Base-by-base conservation (phyloP, 2,797 vertebrate species). In the Avahi laniger region DNA sequence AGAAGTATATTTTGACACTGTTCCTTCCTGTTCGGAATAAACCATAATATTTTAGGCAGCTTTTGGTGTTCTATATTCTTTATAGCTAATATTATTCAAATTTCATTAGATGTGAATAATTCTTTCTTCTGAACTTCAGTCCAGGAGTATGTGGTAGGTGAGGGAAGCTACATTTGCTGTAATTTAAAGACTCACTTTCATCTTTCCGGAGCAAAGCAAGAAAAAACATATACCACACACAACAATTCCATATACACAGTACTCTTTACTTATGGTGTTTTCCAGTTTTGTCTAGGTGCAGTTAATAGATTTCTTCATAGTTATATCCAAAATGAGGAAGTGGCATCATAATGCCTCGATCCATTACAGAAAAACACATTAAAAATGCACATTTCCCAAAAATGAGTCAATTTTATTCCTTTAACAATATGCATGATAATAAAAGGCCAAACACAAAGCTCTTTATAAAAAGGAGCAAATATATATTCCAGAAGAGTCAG, bases 351-450 rank as follows among this genome's bases (percentile, higher is more conserved):
- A 91, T 46, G 84, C 48, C 80, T 84, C 79, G 85, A 97, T n/a
- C 79, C 38, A 57, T 17, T 63, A 63, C 83, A 97, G 94, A 91
- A 95, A 96, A 93, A 93, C 89, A 82, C n/a, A 97, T 92, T 80
- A 85, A 91, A 84, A 96, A 73, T 54, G 79, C 7, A 79, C n/a
- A 75, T 67, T 98, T 97, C 90, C 94, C 80, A 13, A 96, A 97
- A 94, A 73, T 33, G 65, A 95, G 93, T 54, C 54, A 28, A 41
- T 86, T 95, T 95, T 96, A 91, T 91, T 97, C 89, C 94, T 83
- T 96, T 89, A 96, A 84, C 38, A 93, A 81, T 82, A 80, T 28
- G 72, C 80, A 96, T 35, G 48, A 76, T 33, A 78, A 81, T 73
- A 73, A 72, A 67, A 92, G 48, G 52, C 30, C 93, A 88, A 96